Conservation (phyloP, 2,113 vertebrate genomes). For the Chlamydotis undulata region DNA sequence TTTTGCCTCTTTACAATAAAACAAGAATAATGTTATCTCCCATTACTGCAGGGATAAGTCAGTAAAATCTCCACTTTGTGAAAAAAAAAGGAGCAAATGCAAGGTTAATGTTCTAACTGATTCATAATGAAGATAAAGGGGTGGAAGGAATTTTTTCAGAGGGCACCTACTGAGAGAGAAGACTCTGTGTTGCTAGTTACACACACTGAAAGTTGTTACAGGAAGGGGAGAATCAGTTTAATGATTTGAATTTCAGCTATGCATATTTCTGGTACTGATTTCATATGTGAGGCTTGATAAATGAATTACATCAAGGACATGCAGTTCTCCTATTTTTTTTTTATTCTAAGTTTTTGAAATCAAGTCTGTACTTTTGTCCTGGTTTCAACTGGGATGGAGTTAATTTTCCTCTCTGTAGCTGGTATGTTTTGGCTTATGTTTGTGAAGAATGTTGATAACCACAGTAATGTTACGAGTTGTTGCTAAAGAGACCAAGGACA, state of each 20-base stretch:
- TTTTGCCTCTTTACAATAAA: neutral
- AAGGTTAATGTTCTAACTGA: neutral
- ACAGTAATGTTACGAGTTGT: no score
- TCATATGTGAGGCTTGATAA: neutral
- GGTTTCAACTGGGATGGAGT: no score
- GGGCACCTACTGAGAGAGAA: neutral
- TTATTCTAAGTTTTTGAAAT: neutral
- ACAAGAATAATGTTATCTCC: neutral
- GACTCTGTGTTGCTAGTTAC: neutral
- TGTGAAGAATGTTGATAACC: no score
- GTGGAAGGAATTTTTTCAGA: neutral
- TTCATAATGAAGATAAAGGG: neutral
- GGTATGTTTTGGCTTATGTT: no score
- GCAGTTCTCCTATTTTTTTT: neutral
- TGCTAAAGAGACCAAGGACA: no score
- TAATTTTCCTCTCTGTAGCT: no score
- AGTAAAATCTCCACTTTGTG: neutral
- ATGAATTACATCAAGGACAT: neutral
- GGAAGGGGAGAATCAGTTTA: neutral
- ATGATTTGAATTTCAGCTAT: neutral
- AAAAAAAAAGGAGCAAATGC: neutral
- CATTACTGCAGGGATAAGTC: neutral
- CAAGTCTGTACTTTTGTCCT: neutral
- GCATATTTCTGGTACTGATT: neutral
- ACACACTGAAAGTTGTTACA: neutral